These are phyloP conservation scores for Polydrusus tereticollis DNA, from an alignment of 2,888 invertebrate genomes.

Conservation along the genomic window DNA sequence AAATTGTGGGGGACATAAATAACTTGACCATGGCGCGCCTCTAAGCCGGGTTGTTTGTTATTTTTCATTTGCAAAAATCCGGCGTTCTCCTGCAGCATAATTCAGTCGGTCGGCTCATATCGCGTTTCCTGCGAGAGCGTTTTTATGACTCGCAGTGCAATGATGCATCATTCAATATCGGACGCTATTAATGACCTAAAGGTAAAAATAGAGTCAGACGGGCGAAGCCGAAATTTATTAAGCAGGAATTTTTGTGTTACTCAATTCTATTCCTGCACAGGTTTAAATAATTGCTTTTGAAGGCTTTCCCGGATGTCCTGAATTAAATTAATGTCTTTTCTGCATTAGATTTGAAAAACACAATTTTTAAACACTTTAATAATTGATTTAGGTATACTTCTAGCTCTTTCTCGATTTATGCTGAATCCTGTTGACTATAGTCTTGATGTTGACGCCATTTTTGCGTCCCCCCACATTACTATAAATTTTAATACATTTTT, in stretches of 20 bases:
- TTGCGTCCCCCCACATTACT: too few species aligned
- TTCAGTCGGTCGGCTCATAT: slow-evolving; percentile 65
- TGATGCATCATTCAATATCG: slow-evolving; percentile 70
- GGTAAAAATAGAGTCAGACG: slow-evolving; percentile 27
- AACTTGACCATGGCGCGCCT: slow-evolving; percentile 52
- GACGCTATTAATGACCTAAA: slow-evolving; percentile 51
- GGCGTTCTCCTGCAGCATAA: slow-evolving; percentile 66
- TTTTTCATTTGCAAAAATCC: slow-evolving; percentile 68
- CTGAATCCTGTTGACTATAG: too few species aligned
- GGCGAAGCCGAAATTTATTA: slow-evolving; percentile 8
- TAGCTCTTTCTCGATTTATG: too few species aligned
- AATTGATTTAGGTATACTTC: too few species aligned
- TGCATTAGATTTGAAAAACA: too few species aligned
- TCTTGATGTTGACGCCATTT: too few species aligned
- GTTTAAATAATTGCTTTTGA: background rate
- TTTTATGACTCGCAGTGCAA: slow-evolving; percentile 65
- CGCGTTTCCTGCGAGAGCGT: slow-evolving; percentile 67
- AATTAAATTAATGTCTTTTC: background rate
- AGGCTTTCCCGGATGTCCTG: background rate
- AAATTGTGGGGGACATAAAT: slow-evolving; percentile 40
- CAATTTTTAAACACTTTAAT: too few species aligned
- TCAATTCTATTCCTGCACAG: background rate
- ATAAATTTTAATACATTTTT: too few species aligned
- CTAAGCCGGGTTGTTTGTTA: slow-evolving; percentile 69
- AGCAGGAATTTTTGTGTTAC: slow-evolving; percentile 9